Base-by-base conservation (phyloP, 2,888 invertebrate species). In the Athalia circularis region DNA sequence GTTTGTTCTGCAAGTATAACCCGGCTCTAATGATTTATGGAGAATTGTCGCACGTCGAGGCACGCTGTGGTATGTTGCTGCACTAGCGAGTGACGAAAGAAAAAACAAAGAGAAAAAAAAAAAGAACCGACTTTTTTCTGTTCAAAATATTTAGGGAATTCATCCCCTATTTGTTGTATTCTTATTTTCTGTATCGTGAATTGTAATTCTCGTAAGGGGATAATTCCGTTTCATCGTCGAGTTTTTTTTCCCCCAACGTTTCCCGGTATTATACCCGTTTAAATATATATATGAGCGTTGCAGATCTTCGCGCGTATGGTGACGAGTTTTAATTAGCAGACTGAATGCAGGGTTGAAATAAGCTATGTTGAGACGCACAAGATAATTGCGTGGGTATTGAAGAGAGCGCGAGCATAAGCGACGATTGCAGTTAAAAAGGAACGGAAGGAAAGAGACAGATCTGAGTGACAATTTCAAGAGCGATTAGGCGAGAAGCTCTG, bases 401-500 rank as follows among this genome's bases (percentile, higher is more conserved):
- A 29, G 29, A 29, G 29, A 29, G 29, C 29, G 29, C 29, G 29
- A 29, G 29, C 29, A 29, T 29, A 29, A 29, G 1, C 29, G 29
- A 29, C 29, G 29, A 29, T 29, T 29, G 29, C 2, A 2, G 29
- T 29, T 29, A 29, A 29, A 52, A 7, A 67, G 7, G 54, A 59
- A 43, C 9, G n/a, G 15, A 29, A 4, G 29, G 64, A 52, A 52
- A 29, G 48, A 8, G 50, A 43, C n/a, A 8, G n/a, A 8, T 87
- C 85, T 84, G 83, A 83, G 84, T 88, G 89, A 89, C 88, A 89
- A 88, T 88, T 88, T 89, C 89, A 87, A 85, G 86, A 89, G 88
- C 88, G 88, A 89, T 89, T 89, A 89, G 87, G 86, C 89, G 88
- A 88, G 89, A 86, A 87, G 88, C 83, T 85, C 84, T 89, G 88